Base-by-base conservation (phyloP, 2,113 vertebrate genomes). In the Canis aureus region DNA sequence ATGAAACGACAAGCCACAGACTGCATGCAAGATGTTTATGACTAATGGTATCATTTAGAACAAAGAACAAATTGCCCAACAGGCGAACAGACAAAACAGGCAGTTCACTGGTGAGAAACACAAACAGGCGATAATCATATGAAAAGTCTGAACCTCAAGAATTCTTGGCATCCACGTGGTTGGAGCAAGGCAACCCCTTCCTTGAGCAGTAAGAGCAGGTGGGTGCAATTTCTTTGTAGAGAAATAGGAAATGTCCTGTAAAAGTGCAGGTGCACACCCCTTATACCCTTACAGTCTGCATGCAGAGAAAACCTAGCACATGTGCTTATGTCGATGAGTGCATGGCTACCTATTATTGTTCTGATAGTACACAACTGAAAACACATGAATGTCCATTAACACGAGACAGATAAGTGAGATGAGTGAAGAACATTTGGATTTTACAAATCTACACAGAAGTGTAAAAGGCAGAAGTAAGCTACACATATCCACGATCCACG, bases 181-280 rank as follows among this genome's bases (percentile, higher is more conserved):
- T 11, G 16, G 62, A 73, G 43, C 66, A 43, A 89, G 19, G 19
- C 3, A 11, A 12, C 20, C 51, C 85, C 49, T 80, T 32, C 64
- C 25, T 16, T 2, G 0, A 0, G 83, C 32, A 0, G 2, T 51
- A 32, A 85, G 57, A 57, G 29, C 1, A 2, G 6, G n/a, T 53
- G 11, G 59, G 57, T 1, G 12, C 4, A 27, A 38, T 9, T 51
- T 15, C 78, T 76, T 29, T 11, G 29, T 12, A 67, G 32, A 64
- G 16, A 29, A 67, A 66, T 3, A 10, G 25, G 23, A 71, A 51
- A 35, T 15, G 81, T 55, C 91, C 38, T 49, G 20, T 60, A 13
- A 73, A 83, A 71, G 66, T 17, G 15, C 60, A 76, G 22, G 11
- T 22, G 19, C 5, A 23, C 20, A 3, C 9, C 15, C 20, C 20